Percentiles rank a stretch among this genome's conserved stretches.
phyloP scores from a whole-genome alignment of 2,797 vertebrate genomes.

The Myotis pilosus region DNA sequence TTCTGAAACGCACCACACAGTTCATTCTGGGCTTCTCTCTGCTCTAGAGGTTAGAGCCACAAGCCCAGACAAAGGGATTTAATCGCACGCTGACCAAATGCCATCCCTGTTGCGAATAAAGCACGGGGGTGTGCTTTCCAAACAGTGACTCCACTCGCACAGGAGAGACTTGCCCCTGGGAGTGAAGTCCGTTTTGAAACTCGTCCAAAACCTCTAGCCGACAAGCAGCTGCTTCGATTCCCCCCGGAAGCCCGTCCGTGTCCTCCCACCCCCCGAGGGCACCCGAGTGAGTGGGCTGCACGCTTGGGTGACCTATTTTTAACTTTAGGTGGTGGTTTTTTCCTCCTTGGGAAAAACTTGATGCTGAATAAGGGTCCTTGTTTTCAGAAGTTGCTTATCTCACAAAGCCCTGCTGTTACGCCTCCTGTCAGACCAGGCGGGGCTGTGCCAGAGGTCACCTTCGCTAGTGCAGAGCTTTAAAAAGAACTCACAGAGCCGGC shows the following conservation, averaged over 20 bases:
- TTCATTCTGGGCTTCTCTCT: constrained; percentile 25
- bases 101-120: constrained; percentile 29
- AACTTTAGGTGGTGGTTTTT: constrained; percentile 18
- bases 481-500: neutral
- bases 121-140: neutral
- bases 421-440: neutral
- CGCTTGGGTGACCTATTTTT: constrained; percentile 24
- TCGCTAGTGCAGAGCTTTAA: neutral
- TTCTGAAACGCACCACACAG: constrained; percentile 45
- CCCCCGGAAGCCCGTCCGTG: neutral
- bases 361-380: neutral
- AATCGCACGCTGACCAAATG: constrained; percentile 9
- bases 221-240: neutral
- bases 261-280: neutral
- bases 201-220: constrained; percentile 7
- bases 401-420: constrained; percentile 8
- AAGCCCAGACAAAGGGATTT: constrained; percentile 64
- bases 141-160: too few relatives aligned
- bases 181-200: constrained; percentile 37
- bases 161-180: neutral
- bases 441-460: neutral
- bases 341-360: constrained; percentile 1
- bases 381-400: constrained; percentile 36
- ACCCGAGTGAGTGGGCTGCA: neutral
- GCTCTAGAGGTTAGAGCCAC: constrained; percentile 38